These are phyloP conservation scores for Columba janthina DNA, from an alignment of 2,113 vertebrate genomes.

Conservation along the genomic window DNA sequence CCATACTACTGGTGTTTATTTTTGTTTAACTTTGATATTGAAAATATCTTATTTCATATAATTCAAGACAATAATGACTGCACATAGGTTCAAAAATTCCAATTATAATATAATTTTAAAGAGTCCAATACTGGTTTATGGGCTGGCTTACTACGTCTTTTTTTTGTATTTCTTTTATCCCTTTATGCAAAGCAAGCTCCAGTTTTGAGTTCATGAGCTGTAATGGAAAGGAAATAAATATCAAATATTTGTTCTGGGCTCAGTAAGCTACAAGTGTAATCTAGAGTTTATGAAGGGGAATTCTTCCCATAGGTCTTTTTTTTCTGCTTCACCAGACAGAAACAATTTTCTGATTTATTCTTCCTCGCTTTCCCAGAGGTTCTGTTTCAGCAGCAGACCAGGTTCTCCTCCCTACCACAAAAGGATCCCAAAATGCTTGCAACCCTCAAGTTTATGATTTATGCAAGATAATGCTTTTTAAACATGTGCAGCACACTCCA, in stretches of 20 bases:
- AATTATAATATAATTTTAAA: not conserved
- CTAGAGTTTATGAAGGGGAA: not conserved
- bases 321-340: not conserved
- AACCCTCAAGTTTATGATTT: not conserved
- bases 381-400: slow-evolving; percentile 20
- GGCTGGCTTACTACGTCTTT: not conserved
- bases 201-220: not conserved
- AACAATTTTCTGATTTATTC: slow-evolving; percentile 17
- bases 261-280: not conserved
- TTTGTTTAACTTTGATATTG: not conserved
- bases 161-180: not conserved
- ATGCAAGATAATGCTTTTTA: not conserved
- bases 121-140: not conserved
- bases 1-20: not conserved
- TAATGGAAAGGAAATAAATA: slow-evolving; percentile 19
- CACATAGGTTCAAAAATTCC: not conserved
- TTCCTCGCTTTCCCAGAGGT: not conserved
- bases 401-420: not conserved
- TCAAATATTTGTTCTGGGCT: not conserved
- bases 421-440: not conserved
- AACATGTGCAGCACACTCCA: not conserved
- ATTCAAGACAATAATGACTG: not conserved
- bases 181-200: slow-evolving; percentile 2
- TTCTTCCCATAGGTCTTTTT: slow-evolving; percentile 12
- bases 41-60: not conserved